Base-by-base conservation (phyloP, 2,888 invertebrate genomes). In the Isotomurus palustris region DNA sequence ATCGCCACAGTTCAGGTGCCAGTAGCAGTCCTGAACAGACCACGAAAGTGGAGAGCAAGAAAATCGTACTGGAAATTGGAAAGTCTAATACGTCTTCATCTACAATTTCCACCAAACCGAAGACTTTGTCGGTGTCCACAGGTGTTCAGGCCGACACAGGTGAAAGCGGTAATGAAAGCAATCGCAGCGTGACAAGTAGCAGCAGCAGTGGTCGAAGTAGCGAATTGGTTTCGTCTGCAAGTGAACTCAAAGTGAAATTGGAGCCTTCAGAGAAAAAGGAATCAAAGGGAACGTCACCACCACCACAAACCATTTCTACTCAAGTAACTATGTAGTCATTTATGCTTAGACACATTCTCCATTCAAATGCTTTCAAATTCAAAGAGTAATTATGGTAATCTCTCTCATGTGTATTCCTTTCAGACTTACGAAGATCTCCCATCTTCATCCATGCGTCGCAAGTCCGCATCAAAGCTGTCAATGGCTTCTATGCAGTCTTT, bases 221-320 rank as follows among this genome's bases (percentile, higher is more conserved):
- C 53, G 24, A n/a, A 24, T 24, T 32, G 8, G 21, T 41, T 17
- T 51, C 51, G 19, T 38, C 53, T 29, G 47, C 24, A 4, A 38
- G 28, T 19, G 38, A 27, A 24, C 4, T n/a, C 35, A 19, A 47
- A 47, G 12, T 5, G 28, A 24, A 24, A 6, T 43, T 24, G 5
- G 14, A 25, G 17, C 4, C 19, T 6, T 40, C 17, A 8, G 47
- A 28, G 47, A 47, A 43, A 21, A 68, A 62, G 58, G 76, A 78
- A 41, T 87, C 86, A 57, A 87, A 85, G 48, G 88, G 87, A 58
- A 90, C 90, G 29, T 90, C 89, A 29, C 90, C 91, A 41, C 88
- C 89, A 29, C 90, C 91, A 2, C 91, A 91, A 75, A 88, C 79
- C 73, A 89, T 88, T 72, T 88, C 90, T 25, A 91, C 91, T 24